Conservation (phyloP, 2,888 invertebrate genomes). For the Ferrisia virgata region DNA sequence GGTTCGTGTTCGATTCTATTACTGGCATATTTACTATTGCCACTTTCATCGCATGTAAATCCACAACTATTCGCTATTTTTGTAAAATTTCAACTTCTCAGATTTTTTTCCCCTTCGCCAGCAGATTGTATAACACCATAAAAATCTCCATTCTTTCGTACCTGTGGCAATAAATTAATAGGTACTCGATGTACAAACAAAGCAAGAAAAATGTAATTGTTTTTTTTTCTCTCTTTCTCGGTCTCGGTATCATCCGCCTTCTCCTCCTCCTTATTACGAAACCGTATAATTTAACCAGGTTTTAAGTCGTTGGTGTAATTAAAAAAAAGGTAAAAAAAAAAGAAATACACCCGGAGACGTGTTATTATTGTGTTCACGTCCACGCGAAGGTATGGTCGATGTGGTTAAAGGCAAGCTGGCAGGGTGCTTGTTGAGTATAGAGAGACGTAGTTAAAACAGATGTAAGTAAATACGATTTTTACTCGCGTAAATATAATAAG, state of each 20-base stretch:
- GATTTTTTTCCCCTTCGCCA: too few species aligned
- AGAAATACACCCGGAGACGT: not conserved
- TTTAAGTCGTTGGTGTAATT: not conserved
- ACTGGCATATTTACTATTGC: too few species aligned
- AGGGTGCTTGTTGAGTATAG: not conserved
- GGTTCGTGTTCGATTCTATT: too few species aligned
- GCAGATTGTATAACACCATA: too few species aligned
- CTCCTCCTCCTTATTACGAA: not conserved
- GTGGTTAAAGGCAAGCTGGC: not conserved
- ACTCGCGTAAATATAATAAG: too few species aligned
- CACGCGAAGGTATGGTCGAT: not conserved
- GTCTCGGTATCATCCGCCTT: not conserved
- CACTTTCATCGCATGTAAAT: too few species aligned
- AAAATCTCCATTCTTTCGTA: too few species aligned
- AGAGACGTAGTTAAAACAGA: too few species aligned
- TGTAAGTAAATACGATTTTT: too few species aligned
- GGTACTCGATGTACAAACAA: not conserved
- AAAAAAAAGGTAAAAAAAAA: not conserved
- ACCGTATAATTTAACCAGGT: not conserved
- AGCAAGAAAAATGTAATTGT: constrained; percentile 14
- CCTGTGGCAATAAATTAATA: not conserved
- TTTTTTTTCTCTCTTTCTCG: not conserved
- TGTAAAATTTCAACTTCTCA: too few species aligned
- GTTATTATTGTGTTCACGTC: constrained; percentile 15
- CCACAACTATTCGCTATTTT: too few species aligned